A percentile compares a stretch with the other conserved stretches of the same genome.
phyloP scores from a whole-genome alignment of 2,113 vertebrate genomes.

The Notothenia rossii region DNA sequence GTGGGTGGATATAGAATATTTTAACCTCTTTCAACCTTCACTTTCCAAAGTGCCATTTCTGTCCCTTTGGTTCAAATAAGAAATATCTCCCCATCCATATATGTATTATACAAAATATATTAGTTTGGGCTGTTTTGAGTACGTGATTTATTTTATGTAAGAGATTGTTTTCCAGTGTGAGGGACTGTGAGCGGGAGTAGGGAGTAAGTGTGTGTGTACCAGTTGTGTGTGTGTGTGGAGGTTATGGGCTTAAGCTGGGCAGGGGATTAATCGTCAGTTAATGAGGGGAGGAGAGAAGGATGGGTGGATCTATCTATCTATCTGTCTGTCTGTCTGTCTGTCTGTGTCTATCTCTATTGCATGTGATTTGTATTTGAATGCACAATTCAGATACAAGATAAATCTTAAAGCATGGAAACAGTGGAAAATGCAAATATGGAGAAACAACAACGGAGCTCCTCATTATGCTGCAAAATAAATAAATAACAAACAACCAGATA shows the following conservation, averaged over 20 bases:
- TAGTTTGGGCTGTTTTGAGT: neutral
- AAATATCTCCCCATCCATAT: neutral
- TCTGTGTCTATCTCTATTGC: no score
- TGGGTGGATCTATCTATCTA: no score
- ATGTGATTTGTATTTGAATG: no score
- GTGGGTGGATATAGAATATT: neutral
- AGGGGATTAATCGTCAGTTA: slow-evolving; percentile 75
- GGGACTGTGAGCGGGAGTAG: slow-evolving; percentile 10
- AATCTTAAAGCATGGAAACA: no score
- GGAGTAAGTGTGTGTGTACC: slow-evolving; percentile 11
- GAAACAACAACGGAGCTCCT: no score
- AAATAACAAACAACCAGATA: no score
- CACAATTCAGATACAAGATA: no score
- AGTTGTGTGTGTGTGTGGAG: slow-evolving; percentile 37
- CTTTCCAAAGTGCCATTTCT: neutral
- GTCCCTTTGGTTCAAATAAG: neutral
- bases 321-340: no score
- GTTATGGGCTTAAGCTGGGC: slow-evolving; percentile 72
- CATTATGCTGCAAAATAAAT: no score
- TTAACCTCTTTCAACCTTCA: neutral
- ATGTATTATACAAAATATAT: neutral
- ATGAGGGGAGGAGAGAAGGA: slow-evolving; percentile 58
- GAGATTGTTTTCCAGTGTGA: slow-evolving; percentile 1
- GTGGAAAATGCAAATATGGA: no score
- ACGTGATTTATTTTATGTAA: slow-evolving; percentile 16